These are phyloP conservation scores for Drosophila watanabei DNA, from an alignment of 1,140 invertebrate species.

Conservation along the genomic window DNA sequence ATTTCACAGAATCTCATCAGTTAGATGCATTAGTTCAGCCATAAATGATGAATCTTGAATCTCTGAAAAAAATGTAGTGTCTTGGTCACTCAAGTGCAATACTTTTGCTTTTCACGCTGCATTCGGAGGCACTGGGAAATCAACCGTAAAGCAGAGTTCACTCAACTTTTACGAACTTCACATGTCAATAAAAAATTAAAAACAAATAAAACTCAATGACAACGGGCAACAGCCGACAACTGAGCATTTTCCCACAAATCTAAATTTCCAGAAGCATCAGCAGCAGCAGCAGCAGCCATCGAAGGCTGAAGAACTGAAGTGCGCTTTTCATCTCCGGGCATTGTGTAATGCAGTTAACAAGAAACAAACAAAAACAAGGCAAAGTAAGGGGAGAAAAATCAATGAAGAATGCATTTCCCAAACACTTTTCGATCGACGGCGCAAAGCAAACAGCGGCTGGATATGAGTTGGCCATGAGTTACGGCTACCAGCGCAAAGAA, in stretches of 20 bases:
- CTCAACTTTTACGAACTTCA: constrained; percentile 81
- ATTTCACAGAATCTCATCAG: constrained; percentile 2
- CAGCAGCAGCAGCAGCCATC: constrained; percentile 26
- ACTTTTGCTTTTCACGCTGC: constrained; percentile 75
- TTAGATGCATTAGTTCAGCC: constrained; percentile 21
- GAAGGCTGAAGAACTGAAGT: constrained; percentile 28
- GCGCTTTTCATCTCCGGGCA: constrained; percentile 40
- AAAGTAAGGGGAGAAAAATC: constrained; percentile 51
- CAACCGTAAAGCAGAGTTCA: constrained; percentile 64
- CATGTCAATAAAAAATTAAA: constrained; percentile 84
- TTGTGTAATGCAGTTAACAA: constrained; percentile 82
- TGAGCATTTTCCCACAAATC: constrained; percentile 75
- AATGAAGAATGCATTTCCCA: constrained; percentile 76
- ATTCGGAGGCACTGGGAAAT: constrained; percentile 45
- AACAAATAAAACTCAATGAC: constrained; percentile 82
- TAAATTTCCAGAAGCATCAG: constrained; percentile 66
- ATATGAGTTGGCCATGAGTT: constrained; percentile 51
- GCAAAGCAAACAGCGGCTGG: constrained; percentile 49
- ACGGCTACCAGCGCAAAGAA: constrained; percentile 33
- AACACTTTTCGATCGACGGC: constrained; percentile 57
- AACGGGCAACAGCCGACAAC: constrained; percentile 23
- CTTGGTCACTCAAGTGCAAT: constrained; percentile 47
- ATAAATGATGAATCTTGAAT: constrained; percentile 27
- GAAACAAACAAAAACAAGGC: constrained; percentile 70
- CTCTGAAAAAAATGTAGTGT: neutral